Conservation (phyloP, 2,113 vertebrate species). For the Grammatotria lemairii region DNA sequence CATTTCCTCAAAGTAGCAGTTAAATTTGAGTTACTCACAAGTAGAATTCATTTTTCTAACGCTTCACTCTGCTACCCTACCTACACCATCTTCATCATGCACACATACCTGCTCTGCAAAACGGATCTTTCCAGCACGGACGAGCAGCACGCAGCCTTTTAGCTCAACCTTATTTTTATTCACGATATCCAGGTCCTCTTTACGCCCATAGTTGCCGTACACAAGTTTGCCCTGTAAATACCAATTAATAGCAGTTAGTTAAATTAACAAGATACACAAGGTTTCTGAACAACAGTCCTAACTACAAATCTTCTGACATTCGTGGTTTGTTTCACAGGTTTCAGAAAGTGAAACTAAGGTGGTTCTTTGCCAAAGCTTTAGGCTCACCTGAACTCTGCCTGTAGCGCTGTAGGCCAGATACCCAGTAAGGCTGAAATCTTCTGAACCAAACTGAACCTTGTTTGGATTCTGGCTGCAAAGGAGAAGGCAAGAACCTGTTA, state of each 20-base stretch:
- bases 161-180: conserved; percentile 9
- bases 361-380: neutral
- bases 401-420: conserved; percentile 83
- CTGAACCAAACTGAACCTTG: conserved; percentile 26
- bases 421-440: conserved; percentile 31
- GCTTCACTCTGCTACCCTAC: neutral
- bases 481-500: neutral
- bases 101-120: conserved; percentile 79
- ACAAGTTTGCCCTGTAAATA: conserved; percentile 78
- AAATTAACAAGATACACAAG: neutral
- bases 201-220: conserved; percentile 79
- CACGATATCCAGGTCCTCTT: conserved; percentile 72
- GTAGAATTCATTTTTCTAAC: neutral
- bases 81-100: neutral
- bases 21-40: neutral
- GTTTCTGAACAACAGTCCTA: neutral
- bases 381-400: conserved; percentile 65
- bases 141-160: conserved; percentile 71
- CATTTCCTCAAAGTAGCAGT: neutral
- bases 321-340: neutral
- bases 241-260: neutral
- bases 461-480: conserved; percentile 48
- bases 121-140: conserved; percentile 78
- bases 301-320: neutral
- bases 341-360: neutral